Base-by-base conservation (phyloP, 1,140 invertebrate species). In the Drosophila simulans region DNA sequence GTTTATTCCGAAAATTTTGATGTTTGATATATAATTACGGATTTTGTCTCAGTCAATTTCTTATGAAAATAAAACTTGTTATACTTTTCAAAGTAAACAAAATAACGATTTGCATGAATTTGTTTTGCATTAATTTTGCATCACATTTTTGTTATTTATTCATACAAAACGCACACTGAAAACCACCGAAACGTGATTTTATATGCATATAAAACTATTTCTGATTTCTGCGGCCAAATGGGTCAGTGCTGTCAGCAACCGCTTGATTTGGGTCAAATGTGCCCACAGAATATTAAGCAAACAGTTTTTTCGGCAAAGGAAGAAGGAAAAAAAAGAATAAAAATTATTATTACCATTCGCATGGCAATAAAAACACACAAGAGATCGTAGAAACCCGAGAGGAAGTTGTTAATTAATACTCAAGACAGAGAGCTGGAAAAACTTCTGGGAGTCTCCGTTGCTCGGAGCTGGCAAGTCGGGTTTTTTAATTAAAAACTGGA, bases 401-500 rank as follows among this genome's bases (percentile, higher is more conserved):
- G 83, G 83, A 88, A 89, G 83, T 88, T 58, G 76, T 84, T 88
- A 88, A 89, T 88, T 88, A 86, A 88, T 78, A 79, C 77, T 51
- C 31, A 63, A 54, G 57, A 69, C 42, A 46, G 58, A 69, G 71
- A 88, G 49, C 45, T 83, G 75, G 63, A 72, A 88, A 75, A 86
- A 64, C 54, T 77, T 65, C 54, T 77, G 62, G 52, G 53, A 64
- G 71, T 46, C 63, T 68, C 59, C 46, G 64, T 52, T 66, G 35
- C 22, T 37, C 34, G 43, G 57, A 37, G 40, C 45, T 17, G 15
- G 35, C 74, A 45, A 56, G 63, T 74, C 54, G 75, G 51, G 57
- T 53, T 75, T 66, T 57, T 54, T 79, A 88, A 86, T 86, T 88
- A 86, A 86, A 85, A 77, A 74, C 68, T 58, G 63, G 63, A 58